Base-by-base conservation (phyloP, 2,113 vertebrate genomes). In the Mormoops blainvillei region DNA sequence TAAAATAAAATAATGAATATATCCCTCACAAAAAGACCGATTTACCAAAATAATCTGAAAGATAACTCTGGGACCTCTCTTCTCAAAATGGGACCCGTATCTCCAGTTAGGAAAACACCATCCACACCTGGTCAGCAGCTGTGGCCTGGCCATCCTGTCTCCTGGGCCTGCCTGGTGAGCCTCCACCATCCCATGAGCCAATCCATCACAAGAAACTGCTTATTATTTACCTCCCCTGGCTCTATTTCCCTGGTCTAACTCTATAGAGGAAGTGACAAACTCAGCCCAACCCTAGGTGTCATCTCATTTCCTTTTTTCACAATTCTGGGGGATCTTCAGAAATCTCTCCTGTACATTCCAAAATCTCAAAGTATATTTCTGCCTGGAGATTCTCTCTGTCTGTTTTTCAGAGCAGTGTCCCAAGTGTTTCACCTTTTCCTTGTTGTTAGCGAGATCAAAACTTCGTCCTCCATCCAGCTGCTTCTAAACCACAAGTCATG, bases 151-250 rank as follows among this genome's bases (percentile, higher is more conserved):
- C 52, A 50, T 28, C 6, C 19, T 28, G 5, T 22, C 4, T 6
- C 11, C 10, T 33, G 36, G 19, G 43, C 16, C 1, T 43, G 13
- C 3, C n/a, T n/a, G 0, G 9, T 28, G 10, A 14, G 41, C 19
- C 20, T 20, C 6, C 4, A 28, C 22, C 1, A 28, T 45, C 9
- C 4, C 7, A 7, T 14, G 33, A 22, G 16, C 20, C 2, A 15
- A 4, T 43, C 1, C 22, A n/a, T 31, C 65, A 12, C 4, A 28
- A 22, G 4, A 24, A 14, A 9, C 20, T 19, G 14, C 20, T n/a
- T 19, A 31, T 26, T 11, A 2, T 38, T 26, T 12, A 7, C 45
- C 48, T 16, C 12, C 18, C 22, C 43, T 3, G 31, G 33, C 14
- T 38, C 41, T 71, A 9, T 13, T 43, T 52, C 33, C 12, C 31